Percentiles rank a stretch among this genome's conserved stretches.
Evolutionary conservation across 2,113 vertebrate genomes (phyloP).

Genomic region (Circaetus gallicus): DNA sequence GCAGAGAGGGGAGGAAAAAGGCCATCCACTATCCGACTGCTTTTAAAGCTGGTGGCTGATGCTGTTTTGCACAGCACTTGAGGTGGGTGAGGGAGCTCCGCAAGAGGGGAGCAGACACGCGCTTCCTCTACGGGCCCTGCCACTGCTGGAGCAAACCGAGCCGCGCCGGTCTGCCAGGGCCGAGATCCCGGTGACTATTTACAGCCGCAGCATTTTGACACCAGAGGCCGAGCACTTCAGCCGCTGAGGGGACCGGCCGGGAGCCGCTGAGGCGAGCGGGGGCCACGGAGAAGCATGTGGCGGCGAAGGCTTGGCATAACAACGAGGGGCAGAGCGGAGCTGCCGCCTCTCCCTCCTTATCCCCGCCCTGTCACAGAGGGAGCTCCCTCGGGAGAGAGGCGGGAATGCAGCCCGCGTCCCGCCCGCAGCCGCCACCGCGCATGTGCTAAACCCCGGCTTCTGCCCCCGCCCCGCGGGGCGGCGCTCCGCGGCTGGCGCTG

Average conservation of each 20-base stretch:
- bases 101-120: too few relatives aligned
- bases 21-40: rapidly evolving
- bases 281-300: too few relatives aligned
- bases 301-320: rapidly evolving
- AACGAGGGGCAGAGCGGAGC: rapidly evolving
- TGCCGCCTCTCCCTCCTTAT: rapidly evolving
- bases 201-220: too few relatives aligned
- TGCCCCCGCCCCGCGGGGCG: too few relatives aligned
- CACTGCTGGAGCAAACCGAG: background rate
- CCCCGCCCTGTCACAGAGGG: rapidly evolving
- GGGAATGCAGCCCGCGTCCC: rapidly evolving
- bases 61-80: background rate
- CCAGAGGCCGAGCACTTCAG: too few relatives aligned
- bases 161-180: rapidly evolving
- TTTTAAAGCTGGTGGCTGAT: background rate
- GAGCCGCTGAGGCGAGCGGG: background rate
- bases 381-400: rapidly evolving
- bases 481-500: too few relatives aligned
- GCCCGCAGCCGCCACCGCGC: rapidly evolving
- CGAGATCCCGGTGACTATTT: too few relatives aligned
- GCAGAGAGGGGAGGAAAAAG: background rate
- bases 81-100: rapidly evolving
- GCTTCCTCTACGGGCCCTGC: rapidly evolving
- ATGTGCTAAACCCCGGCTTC: rapidly evolving
- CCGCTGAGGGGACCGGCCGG: background rate